Conservation (phyloP, 2,113 vertebrate species). For the Eonycteris spelaea region DNA sequence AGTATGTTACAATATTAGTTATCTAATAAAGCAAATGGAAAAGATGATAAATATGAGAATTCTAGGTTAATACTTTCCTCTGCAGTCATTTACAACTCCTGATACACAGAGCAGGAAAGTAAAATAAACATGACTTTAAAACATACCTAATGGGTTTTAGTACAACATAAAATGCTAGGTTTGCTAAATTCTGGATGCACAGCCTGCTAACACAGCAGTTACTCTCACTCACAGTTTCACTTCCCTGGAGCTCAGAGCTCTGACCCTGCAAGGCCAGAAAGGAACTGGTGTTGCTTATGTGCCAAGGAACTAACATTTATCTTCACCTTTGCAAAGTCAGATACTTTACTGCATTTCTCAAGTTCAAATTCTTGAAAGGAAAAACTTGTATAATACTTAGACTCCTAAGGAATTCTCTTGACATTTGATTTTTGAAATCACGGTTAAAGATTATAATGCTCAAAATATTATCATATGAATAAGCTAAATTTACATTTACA, state of each 20-base stretch:
- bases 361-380: conserved; percentile 71
- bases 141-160: conserved; percentile 21
- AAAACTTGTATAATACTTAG: conserved; percentile 64
- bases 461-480: background rate
- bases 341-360: conserved; percentile 60
- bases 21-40: conserved; percentile 17
- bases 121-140: conserved; percentile 53
- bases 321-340: conserved; percentile 74
- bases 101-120: conserved; percentile 32
- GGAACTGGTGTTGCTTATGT: conserved; percentile 1
- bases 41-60: conserved; percentile 25
- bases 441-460: background rate
- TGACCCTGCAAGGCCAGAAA: conserved; percentile 49
- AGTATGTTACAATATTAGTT: background rate
- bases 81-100: conserved; percentile 29
- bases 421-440: conserved; percentile 23
- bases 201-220: conserved; percentile 65
- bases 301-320: conserved; percentile 61
- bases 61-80: conserved; percentile 8
- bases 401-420: conserved; percentile 44
- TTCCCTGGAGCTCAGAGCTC: conserved; percentile 50
- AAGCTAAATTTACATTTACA: conserved; percentile 11
- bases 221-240: background rate
- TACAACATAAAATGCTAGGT: conserved; percentile 55
- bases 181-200: conserved; percentile 33